Evolutionary conservation across 2,888 invertebrate genomes (phyloP).

Genomic region (Drosophila tripunctata): DNA sequence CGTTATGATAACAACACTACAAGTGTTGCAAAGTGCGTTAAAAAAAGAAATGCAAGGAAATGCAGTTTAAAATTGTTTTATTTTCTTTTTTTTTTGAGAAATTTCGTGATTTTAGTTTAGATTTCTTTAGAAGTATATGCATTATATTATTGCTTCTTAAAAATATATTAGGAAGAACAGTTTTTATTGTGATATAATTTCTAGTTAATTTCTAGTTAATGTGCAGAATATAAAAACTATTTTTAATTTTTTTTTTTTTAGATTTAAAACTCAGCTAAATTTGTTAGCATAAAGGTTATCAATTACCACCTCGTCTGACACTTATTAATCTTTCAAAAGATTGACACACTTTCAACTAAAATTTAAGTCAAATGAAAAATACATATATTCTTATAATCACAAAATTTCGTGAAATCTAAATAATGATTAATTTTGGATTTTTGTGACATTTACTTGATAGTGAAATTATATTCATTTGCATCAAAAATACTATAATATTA

Average conservation of each 20-base stretch:
- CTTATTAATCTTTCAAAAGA: background rate
- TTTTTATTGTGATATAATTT: too few species aligned
- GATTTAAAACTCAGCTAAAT: background rate
- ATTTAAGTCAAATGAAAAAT: background rate
- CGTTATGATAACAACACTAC: conserved; percentile 25
- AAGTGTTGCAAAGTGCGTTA: conserved; percentile 8
- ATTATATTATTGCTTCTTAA: too few species aligned
- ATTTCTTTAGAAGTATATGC: too few species aligned
- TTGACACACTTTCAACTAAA: conserved; percentile 34
- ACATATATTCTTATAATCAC: background rate
- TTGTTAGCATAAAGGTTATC: background rate
- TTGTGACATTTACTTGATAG: conserved; percentile 1
- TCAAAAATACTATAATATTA: too few species aligned
- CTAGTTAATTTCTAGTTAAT: too few species aligned
- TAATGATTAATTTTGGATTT: background rate
- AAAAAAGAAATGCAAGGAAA: background rate
- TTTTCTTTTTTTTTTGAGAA: too few species aligned
- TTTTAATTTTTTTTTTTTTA: background rate
- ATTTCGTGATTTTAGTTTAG: too few species aligned
- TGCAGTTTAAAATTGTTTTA: background rate
- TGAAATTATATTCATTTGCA: background rate
- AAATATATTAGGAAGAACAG: too few species aligned
- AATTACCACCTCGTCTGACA: background rate
- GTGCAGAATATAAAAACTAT: too few species aligned
- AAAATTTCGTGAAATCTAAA: background rate